Conservation (phyloP, 2,797 vertebrate species). For the Malurus splendens region DNA sequence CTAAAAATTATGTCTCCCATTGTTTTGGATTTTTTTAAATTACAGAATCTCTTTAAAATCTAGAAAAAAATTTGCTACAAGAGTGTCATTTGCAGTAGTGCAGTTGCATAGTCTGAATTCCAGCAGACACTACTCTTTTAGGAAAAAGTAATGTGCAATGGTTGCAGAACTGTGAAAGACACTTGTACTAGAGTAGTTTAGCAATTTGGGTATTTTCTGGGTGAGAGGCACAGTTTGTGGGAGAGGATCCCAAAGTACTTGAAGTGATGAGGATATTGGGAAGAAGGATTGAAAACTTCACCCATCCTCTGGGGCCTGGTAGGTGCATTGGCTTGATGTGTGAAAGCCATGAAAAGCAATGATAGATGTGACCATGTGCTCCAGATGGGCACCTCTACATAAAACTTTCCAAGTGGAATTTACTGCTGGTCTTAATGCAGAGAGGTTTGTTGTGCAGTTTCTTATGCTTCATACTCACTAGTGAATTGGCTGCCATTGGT, state of each 20-base stretch:
- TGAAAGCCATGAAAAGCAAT: neutral
- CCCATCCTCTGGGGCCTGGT: neutral
- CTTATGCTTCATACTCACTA: neutral
- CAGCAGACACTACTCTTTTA: neutral
- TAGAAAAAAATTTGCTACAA: neutral
- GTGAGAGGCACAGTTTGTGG: rapidly evolving
- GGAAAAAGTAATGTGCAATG: neutral
- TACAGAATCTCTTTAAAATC: neutral
- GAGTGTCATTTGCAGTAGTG: neutral
- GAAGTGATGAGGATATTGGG: neutral
- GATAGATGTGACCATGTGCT: neutral
- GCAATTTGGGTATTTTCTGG: neutral
- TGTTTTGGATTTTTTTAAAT: neutral
- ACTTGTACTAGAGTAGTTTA: neutral
- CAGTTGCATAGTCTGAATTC: neutral
- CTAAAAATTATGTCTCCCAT: neutral
- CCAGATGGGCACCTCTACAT: neutral
- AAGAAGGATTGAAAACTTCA: neutral
- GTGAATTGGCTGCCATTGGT: neutral
- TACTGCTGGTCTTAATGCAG: neutral
- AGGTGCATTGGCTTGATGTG: neutral
- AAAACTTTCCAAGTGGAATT: neutral
- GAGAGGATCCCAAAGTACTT: neutral
- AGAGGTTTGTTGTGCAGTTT: neutral
- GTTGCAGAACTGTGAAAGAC: neutral